phyloP scores from a whole-genome alignment of 2,797 vertebrate genomes.

The Cynopterus sphinx region DNA sequence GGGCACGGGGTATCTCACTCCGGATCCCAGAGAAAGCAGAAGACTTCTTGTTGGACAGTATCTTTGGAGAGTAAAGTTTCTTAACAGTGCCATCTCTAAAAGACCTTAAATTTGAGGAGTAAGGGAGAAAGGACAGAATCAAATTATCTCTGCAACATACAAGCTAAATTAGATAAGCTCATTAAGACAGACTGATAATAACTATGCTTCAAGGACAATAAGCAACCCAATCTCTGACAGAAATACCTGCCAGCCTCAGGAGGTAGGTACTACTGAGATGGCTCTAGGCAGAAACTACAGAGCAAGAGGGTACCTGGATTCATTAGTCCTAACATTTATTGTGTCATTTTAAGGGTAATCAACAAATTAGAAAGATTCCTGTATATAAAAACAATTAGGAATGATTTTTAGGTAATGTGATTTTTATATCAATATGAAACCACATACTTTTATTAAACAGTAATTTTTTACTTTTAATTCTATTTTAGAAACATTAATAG shows the following conservation, averaged over 20 bases:
- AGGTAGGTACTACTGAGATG: not conserved
- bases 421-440: not conserved
- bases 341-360: not conserved
- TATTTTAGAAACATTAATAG: not conserved
- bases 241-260: not conserved
- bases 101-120: slow-evolving; percentile 66
- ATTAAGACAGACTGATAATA: not conserved
- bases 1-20: not conserved
- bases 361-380: not conserved
- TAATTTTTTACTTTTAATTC: not conserved
- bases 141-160: not conserved
- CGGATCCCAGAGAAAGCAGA: not conserved
- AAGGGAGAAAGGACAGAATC: slow-evolving; percentile 18
- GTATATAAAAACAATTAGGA: not conserved
- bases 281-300: not conserved
- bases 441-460: not conserved
- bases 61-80: slow-evolving; percentile 12
- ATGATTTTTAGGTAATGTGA: not conserved
- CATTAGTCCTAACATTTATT: not conserved
- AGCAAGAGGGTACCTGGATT: not conserved
- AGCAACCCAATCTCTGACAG: not conserved
- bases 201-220: not conserved
- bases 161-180: not conserved
- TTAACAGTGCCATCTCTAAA: slow-evolving; percentile 54
- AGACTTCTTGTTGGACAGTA: not conserved